Conservation (phyloP, 1,140 invertebrate species). For the Tachypleus tridentatus region DNA sequence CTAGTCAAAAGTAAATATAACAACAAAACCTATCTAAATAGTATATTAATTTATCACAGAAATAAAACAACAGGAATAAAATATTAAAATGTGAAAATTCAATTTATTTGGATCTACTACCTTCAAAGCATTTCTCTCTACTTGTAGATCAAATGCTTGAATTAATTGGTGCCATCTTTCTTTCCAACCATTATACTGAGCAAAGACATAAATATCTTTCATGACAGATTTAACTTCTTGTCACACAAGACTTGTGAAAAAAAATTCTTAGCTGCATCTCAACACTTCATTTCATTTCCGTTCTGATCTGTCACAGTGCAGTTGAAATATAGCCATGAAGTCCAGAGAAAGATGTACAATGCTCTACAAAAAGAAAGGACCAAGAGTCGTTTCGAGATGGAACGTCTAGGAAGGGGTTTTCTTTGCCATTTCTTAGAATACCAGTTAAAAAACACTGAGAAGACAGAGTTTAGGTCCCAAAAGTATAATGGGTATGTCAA, state of each 20-base stretch:
- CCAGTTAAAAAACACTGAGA: conserved; percentile 18
- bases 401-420: conserved; percentile 41
- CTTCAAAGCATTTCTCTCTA: conserved; percentile 79
- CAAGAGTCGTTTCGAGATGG: conserved; percentile 31
- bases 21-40: no score
- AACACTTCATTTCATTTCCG: conserved; percentile 58
- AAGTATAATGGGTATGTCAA: conserved; percentile 46
- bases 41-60: no score
- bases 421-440: conserved; percentile 63
- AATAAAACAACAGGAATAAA: no score
- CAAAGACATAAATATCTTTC: no score
- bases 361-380: conserved; percentile 45
- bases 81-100: no score
- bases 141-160: conserved; percentile 67
- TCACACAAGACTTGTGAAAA: conserved; percentile 67
- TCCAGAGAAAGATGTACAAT: conserved; percentile 60
- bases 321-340: conserved; percentile 76
- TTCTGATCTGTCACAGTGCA: conserved; percentile 70
- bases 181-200: conserved; percentile 61
- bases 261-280: conserved; percentile 78
- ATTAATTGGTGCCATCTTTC: conserved; percentile 73
- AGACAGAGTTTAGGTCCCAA: conserved; percentile 45
- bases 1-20: no score
- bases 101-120: conserved; percentile 34
- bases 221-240: conserved; percentile 60